Conservation (phyloP, 2,888 invertebrate genomes). For the Harmothoe impar region DNA sequence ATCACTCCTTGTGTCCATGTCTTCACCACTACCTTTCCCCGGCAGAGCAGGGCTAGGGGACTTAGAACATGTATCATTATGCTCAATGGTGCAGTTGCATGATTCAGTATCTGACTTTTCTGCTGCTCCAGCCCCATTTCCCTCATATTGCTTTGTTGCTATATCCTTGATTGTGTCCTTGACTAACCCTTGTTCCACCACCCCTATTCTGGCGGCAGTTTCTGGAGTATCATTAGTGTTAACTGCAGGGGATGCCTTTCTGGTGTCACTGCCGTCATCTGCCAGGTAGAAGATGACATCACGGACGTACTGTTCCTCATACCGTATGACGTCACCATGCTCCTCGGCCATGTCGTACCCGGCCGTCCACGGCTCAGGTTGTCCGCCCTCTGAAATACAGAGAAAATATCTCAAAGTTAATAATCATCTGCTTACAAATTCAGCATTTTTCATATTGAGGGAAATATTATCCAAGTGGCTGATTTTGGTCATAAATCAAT, state of each 20-base stretch:
- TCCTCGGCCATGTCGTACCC: constrained; percentile 52
- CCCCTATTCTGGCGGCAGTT: not conserved
- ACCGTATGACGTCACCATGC: constrained; percentile 17
- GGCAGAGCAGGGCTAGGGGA: not conserved
- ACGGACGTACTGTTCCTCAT: constrained; percentile 50
- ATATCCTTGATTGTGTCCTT: not conserved
- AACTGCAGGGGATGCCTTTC: not conserved
- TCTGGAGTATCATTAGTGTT: not conserved
- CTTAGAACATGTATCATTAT: not conserved
- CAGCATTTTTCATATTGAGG: no score
- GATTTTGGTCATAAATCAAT: no score
- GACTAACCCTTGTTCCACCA: not conserved
- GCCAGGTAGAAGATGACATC: constrained; percentile 48
- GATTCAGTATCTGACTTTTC: not conserved
- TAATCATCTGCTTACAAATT: no score
- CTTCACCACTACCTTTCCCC: not conserved
- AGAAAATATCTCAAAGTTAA: no score
- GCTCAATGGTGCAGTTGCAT: not conserved
- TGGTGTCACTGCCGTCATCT: constrained; percentile 14
- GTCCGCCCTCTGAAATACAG: not conserved
- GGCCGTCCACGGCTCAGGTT: not conserved
- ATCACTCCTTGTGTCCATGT: not conserved
- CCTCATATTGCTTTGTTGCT: not conserved
- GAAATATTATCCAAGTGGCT: no score
- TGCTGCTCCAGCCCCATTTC: not conserved